A percentile compares a stretch with the other conserved stretches of the same genome.
Conservation (phyloP, 2,113 vertebrate species). For the Guaruba guarouba region DNA sequence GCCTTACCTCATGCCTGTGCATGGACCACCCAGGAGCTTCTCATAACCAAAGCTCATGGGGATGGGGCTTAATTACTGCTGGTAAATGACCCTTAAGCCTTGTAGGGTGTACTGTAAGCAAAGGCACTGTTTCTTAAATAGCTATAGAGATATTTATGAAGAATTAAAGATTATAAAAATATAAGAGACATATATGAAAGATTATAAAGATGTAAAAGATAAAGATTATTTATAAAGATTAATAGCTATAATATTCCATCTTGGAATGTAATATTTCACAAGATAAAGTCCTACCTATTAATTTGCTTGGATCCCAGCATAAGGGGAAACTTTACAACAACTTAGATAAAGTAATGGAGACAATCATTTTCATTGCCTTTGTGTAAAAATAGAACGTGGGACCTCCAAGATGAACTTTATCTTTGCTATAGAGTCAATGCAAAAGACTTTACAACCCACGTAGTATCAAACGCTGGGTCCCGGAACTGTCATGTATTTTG, state of each 20-base stretch:
- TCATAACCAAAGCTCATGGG: background rate
- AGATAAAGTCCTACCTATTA: background rate
- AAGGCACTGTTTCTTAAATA: background rate
- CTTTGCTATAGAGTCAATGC: background rate
- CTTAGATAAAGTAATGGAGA: background rate
- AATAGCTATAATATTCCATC: background rate
- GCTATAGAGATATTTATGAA: background rate
- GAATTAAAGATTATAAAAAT: background rate
- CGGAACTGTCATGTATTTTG: background rate
- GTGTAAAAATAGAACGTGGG: background rate
- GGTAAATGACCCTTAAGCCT: background rate
- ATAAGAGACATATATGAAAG: background rate
- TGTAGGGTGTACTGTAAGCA: background rate
- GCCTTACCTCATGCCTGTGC: background rate
- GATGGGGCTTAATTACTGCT: background rate
- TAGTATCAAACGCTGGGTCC: background rate
- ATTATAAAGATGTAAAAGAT: background rate
- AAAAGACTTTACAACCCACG: background rate
- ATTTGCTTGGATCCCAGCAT: background rate
- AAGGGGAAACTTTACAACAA: background rate
- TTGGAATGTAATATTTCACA: background rate
- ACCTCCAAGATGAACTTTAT: background rate
- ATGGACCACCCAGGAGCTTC: background rate
- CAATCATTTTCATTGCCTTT: background rate
- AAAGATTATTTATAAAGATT: background rate